Evolutionary conservation across 2,888 invertebrate genomes (phyloP).

Genomic region (Megalurothrips usitatus): DNA sequence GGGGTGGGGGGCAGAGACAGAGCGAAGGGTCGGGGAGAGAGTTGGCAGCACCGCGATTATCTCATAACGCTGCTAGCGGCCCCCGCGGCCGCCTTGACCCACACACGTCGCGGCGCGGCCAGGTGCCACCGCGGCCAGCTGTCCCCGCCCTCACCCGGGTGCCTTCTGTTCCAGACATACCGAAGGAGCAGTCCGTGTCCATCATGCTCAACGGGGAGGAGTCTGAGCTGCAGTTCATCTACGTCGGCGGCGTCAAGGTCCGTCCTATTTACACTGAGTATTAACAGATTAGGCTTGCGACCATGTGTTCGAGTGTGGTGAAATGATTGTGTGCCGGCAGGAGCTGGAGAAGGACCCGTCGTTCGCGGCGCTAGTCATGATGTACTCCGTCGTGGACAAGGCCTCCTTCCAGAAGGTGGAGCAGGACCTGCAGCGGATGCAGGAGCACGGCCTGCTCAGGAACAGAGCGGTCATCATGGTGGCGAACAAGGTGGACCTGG

Average conservation of each 20-base stretch:
- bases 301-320: too few relatives aligned
- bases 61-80: neutral
- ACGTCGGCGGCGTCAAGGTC: constrained; percentile 67
- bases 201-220: constrained; percentile 92
- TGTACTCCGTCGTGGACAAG: constrained; percentile 89
- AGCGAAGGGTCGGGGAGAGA: neutral
- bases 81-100: neutral
- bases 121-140: neutral
- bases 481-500: constrained; percentile 91
- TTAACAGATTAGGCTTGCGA: too few relatives aligned
- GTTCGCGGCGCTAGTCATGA: constrained; percentile 74
- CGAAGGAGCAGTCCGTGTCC: constrained; percentile 79
- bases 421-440: constrained; percentile 68
- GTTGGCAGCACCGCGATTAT: too few relatives aligned
- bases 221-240: constrained; percentile 83
- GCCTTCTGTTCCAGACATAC: constrained; percentile 54
- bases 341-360: constrained; percentile 66
- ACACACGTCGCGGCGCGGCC: neutral
- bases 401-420: constrained; percentile 80
- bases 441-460: constrained; percentile 72
- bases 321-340: constrained; percentile 41
- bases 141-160: neutral
- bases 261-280: too few relatives aligned
- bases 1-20: neutral
- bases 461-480: constrained; percentile 78